Percentiles rank a stretch among this genome's conserved stretches.
Evolutionary conservation across 2,888 invertebrate species (phyloP).

Genomic region (Anoplius nigerrimus): DNA sequence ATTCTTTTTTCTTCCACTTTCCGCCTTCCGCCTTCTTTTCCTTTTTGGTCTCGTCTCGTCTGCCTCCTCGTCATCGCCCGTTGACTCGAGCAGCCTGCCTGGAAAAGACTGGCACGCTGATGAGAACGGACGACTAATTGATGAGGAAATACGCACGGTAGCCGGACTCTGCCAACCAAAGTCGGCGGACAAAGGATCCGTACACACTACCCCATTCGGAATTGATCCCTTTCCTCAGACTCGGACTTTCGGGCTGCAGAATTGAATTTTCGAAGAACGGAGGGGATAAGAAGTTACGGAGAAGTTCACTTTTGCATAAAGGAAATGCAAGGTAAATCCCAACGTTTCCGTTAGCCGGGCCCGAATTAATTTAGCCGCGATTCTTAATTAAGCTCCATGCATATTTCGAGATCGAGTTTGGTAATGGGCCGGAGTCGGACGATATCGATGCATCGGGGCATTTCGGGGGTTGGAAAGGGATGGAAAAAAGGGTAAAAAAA

Average conservation of each 20-base stretch:
- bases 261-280: not conserved
- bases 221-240: not conserved
- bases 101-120: slow-evolving; percentile 2
- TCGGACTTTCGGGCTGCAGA: not conserved
- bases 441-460: not conserved
- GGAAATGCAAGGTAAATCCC: too few species aligned
- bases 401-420: not conserved
- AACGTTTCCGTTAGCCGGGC: too few species aligned
- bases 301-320: too few species aligned
- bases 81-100: too few species aligned
- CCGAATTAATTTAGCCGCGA: too few species aligned
- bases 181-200: too few species aligned
- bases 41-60: too few species aligned
- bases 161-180: too few species aligned
- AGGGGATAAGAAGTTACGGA: too few species aligned
- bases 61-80: too few species aligned
- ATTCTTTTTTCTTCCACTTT: not conserved
- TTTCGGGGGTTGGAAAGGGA: not conserved
- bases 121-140: slow-evolving; percentile 34
- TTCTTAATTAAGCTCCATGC: too few species aligned
- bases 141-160: slow-evolving; percentile 6
- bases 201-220: too few species aligned
- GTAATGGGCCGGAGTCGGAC: not conserved
- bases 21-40: not conserved
- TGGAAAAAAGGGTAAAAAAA: not conserved